phyloP scores from a whole-genome alignment of 1,140 invertebrate genomes.

The Drosophila arizonae region DNA sequence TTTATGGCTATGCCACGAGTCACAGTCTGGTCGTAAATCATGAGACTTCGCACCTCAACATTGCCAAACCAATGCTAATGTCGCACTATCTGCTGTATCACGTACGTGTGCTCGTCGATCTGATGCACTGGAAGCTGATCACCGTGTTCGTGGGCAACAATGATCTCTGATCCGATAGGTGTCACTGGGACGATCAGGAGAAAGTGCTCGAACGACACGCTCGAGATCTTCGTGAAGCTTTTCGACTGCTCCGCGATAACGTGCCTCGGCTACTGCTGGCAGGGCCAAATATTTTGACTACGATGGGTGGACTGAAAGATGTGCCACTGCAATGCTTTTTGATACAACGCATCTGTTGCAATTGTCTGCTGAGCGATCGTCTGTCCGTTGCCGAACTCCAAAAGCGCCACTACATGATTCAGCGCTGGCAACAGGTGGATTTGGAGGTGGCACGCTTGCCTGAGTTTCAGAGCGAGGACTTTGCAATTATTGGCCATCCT shows the following conservation, averaged over 20 bases:
- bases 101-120: constrained; percentile 85
- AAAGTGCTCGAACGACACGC: constrained; percentile 60
- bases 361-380: constrained; percentile 83
- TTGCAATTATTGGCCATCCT: constrained; percentile 86
- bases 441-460: constrained; percentile 72
- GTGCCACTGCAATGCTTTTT: constrained; percentile 78
- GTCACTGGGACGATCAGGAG: constrained; percentile 74
- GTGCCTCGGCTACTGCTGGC: constrained; percentile 65
- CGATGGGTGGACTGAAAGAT: constrained; percentile 64
- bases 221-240: constrained; percentile 48
- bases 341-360: constrained; percentile 83
- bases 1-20: constrained; percentile 84
- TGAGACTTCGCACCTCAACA: constrained; percentile 84
- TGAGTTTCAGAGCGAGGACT: constrained; percentile 83
- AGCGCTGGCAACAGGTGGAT: constrained; percentile 82
- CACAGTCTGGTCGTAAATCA: constrained; percentile 64
- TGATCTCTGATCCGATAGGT: constrained; percentile 88
- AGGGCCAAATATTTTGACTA: constrained; percentile 66
- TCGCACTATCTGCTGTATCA: constrained; percentile 86
- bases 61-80: constrained; percentile 85
- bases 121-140: too few species aligned
- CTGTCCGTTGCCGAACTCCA: too few species aligned
- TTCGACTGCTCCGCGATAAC: constrained; percentile 68
- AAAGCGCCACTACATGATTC: too few species aligned
- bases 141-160: constrained; percentile 88